A percentile compares a stretch with the other conserved stretches of the same genome.
phyloP scores from a whole-genome alignment of 2,113 vertebrate species.

The Chamaea fasciata region DNA sequence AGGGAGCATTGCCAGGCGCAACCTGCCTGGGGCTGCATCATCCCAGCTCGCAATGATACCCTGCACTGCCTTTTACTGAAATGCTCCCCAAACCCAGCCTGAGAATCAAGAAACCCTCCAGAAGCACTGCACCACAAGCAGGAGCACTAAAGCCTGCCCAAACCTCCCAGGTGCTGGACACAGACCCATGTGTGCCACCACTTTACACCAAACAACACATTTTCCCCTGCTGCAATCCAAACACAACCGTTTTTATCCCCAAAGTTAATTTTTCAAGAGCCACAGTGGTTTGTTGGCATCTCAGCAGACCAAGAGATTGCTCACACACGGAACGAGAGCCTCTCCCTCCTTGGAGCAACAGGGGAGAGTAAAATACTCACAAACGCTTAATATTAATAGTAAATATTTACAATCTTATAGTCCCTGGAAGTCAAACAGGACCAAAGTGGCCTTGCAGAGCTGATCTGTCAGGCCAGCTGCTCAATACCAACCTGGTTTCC shows the following conservation, averaged over 20 bases:
- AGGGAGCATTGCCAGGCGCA: not conserved
- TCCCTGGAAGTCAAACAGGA: not conserved
- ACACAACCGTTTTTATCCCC: not conserved
- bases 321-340: fast-evolving
- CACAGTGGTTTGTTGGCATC: fast-evolving
- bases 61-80: not conserved
- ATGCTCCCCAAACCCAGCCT: not conserved
- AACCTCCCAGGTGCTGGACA: not conserved
- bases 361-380: not conserved
- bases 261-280: not conserved
- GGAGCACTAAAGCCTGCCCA: not conserved
- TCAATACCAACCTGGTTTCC: not conserved
- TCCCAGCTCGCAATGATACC: not conserved
- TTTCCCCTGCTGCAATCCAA: not conserved
- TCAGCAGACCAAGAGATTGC: not conserved
- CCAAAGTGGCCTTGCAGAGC: not conserved
- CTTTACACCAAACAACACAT: not conserved
- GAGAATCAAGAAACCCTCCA: not conserved
- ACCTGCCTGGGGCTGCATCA: not conserved
- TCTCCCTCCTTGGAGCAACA: not conserved
- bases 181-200: not conserved
- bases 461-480: not conserved
- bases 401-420: not conserved
- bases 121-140: not conserved
- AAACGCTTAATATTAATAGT: not conserved